Evolutionary conservation across 2,113 vertebrate genomes (phyloP).

Genomic region (Dipodomys spectabilis): DNA sequence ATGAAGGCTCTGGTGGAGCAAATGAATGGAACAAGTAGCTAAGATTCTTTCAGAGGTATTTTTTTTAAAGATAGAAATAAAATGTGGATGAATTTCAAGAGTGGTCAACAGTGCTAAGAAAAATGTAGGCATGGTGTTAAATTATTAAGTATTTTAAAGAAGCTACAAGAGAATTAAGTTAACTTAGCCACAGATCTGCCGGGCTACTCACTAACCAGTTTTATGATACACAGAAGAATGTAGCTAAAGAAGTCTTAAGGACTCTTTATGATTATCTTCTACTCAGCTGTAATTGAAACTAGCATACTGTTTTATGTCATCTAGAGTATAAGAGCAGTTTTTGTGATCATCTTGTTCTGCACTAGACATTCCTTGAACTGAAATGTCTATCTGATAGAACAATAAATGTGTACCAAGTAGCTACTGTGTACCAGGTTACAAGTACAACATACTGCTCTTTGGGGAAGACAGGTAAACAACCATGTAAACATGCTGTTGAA

Average conservation of each 20-base stretch:
- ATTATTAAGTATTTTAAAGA: background rate
- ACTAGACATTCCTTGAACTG: background rate
- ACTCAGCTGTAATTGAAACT: background rate
- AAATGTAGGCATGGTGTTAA: background rate
- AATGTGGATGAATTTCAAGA: background rate
- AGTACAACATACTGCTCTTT: background rate
- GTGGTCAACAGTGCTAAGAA: background rate
- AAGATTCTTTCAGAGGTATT: background rate
- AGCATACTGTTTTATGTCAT: background rate
- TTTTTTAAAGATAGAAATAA: background rate
- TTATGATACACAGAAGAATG: background rate
- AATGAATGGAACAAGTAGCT: background rate
- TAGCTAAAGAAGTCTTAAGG: background rate
- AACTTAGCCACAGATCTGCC: no score
- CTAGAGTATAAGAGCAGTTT: background rate
- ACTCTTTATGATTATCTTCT: background rate
- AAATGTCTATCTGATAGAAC: background rate
- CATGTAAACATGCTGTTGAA: background rate
- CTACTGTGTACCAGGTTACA: no score
- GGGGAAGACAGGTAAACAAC: background rate
- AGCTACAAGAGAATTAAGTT: background rate
- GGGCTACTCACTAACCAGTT: background rate
- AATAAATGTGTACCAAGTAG: background rate
- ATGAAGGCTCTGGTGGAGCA: background rate
- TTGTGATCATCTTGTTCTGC: background rate